Evolutionary conservation across 2,113 vertebrate species (phyloP).

Genomic region (Syngnathus scovelli): DNA sequence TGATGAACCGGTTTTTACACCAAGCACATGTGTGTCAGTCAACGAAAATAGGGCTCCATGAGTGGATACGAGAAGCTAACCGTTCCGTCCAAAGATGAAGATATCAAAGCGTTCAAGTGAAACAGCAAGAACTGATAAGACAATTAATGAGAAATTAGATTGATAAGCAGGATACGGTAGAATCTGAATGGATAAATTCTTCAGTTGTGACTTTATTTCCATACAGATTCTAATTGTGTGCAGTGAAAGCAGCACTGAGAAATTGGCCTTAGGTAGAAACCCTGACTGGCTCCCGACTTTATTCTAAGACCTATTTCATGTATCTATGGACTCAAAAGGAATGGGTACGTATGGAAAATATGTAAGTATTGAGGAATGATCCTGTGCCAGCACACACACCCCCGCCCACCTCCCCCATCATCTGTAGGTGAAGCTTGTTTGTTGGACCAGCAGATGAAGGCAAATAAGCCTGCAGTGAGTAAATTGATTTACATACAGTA

Average conservation of each 20-base stretch:
- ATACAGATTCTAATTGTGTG: conserved; percentile 14
- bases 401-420: background rate
- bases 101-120: background rate
- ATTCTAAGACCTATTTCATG: conserved; percentile 23
- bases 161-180: background rate
- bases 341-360: background rate
- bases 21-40: no score
- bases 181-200: background rate
- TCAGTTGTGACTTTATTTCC: background rate
- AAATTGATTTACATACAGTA: conserved; percentile 34
- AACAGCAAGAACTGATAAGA: background rate
- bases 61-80: no score
- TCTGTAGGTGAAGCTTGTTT: conserved; percentile 24
- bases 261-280: conserved; percentile 18
- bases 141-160: background rate
- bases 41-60: no score
- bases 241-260: background rate
- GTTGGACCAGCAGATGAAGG: conserved; percentile 11
- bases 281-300: background rate
- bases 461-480: conserved; percentile 33
- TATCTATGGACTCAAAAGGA: conserved; percentile 5
- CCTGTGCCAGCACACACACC: conserved; percentile 10
- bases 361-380: conserved; percentile 12
- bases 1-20: no score
- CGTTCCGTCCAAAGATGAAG: no score